Conservation (phyloP, 2,113 vertebrate genomes). For the Numenius arquata region DNA sequence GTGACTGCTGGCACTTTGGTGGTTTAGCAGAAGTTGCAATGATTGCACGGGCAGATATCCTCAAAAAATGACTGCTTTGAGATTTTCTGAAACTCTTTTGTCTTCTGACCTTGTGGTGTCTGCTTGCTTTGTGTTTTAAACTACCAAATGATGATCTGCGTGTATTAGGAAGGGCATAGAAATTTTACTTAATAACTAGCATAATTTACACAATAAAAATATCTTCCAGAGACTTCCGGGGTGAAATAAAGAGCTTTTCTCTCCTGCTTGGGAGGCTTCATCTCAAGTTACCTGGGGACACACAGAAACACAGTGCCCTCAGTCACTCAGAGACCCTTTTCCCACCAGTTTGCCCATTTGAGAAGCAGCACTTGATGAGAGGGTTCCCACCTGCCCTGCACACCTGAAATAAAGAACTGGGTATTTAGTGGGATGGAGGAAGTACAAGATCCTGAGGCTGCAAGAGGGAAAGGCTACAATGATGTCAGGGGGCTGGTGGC, state of each 20-base stretch:
- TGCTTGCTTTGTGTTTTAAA: conserved; percentile 7
- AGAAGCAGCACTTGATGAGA: background rate
- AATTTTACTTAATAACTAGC: conserved; percentile 54
- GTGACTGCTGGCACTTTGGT: background rate
- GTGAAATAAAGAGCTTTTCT: conserved; percentile 53
- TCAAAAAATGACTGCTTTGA: background rate
- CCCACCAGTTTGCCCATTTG: background rate
- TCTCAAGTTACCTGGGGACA: background rate
- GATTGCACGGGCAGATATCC: background rate
- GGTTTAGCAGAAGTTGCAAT: background rate
- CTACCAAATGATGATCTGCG: background rate
- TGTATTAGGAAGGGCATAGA: background rate
- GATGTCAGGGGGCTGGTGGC: background rate
- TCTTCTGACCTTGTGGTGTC: background rate
- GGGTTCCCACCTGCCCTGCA: background rate
- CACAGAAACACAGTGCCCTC: background rate
- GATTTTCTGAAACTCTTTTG: conserved; percentile 19
- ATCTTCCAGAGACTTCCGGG: background rate
- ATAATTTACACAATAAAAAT: conserved; percentile 44
- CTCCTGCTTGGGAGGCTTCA: conserved; percentile 18
- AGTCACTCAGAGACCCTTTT: background rate
- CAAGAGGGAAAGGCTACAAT: background rate
- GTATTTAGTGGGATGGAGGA: background rate
- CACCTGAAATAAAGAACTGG: background rate
- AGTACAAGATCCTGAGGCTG: background rate